A percentile compares a stretch with the other conserved stretches of the same genome.
These are phyloP conservation scores for Apostichopus parvimensis DNA, from an alignment of 35 echinoderm and acorn worm species.

Conservation along the genomic window DNA sequence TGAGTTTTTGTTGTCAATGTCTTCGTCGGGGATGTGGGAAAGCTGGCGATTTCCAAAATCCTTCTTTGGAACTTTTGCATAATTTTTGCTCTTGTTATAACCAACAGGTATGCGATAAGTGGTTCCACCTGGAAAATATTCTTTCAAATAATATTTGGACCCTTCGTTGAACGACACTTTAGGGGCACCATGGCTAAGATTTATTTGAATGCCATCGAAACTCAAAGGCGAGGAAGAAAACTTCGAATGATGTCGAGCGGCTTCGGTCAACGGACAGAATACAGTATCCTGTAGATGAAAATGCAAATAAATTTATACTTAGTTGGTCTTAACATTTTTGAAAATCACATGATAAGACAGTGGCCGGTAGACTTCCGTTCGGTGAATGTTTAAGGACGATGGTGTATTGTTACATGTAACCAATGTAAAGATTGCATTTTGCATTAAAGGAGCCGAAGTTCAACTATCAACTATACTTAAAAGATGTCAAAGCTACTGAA, in stretches of 20 bases:
- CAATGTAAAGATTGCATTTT: not conserved
- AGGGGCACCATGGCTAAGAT: not conserved
- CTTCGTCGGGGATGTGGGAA: conserved; percentile 19
- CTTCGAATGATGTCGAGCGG: not conserved
- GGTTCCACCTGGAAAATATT: not conserved
- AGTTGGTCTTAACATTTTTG: no score
- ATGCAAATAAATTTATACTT: no score
- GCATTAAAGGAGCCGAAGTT: not conserved
- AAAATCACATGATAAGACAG: no score
- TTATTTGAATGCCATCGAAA: not conserved
- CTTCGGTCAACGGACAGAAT: conserved; percentile 8
- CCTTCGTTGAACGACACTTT: not conserved
- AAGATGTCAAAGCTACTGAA: no score
- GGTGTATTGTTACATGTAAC: not conserved
- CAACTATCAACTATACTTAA: no score
- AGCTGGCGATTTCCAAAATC: not conserved
- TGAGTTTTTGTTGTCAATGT: not conserved
- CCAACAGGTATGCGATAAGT: conserved; percentile 9
- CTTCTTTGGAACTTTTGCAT: not conserved
- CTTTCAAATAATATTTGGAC: not conserved
- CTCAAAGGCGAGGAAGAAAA: not conserved
- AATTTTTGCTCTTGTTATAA: no score
- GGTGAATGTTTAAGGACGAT: not conserved
- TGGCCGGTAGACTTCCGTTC: not conserved
- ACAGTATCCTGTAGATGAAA: not conserved